A percentile compares a stretch with the other conserved stretches of the same genome.
phyloP scores from a whole-genome alignment of 2,113 vertebrate genomes.

The Furnarius figulus region DNA sequence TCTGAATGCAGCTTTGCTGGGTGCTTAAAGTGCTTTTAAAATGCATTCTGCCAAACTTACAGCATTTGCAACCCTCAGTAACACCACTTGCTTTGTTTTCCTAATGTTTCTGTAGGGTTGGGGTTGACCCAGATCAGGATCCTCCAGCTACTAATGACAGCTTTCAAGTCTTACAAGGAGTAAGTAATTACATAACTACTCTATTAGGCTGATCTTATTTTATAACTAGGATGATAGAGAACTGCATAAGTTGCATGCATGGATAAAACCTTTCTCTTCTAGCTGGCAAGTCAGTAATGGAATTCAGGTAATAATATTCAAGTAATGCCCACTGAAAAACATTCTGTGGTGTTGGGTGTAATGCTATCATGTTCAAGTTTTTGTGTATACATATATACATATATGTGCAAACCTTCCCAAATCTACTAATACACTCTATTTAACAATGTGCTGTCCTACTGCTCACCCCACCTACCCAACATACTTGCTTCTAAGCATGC shows the following conservation, averaged over 20 bases:
- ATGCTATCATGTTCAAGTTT: rapidly evolving
- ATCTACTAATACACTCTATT: not conserved
- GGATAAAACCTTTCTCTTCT: not conserved
- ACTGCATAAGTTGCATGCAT: not conserved
- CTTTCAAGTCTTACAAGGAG: conserved; percentile 97
- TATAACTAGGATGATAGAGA: not conserved
- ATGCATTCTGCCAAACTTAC: not conserved
- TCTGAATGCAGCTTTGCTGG: conserved; percentile 60
- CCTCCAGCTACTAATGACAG: conserved; percentile 87
- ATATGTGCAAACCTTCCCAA: not conserved
- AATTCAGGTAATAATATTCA: not conserved
- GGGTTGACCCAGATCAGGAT: conserved; percentile 97
- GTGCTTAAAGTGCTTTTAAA: conserved; percentile 34
- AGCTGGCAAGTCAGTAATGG: not conserved
- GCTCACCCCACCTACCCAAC: not conserved
- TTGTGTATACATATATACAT: not conserved
- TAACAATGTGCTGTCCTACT: not conserved
- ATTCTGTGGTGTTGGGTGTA: not conserved
- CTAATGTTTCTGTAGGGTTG: conserved; percentile 84
- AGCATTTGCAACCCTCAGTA: conserved; percentile 20
- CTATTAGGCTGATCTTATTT: not conserved
- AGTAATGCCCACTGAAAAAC: not conserved
- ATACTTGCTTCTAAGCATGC: not conserved
- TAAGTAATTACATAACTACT: conserved; percentile 76
- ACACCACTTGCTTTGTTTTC: conserved; percentile 60